Base-by-base conservation (phyloP, 2,888 invertebrate genomes). In the Apodemia mormo region DNA sequence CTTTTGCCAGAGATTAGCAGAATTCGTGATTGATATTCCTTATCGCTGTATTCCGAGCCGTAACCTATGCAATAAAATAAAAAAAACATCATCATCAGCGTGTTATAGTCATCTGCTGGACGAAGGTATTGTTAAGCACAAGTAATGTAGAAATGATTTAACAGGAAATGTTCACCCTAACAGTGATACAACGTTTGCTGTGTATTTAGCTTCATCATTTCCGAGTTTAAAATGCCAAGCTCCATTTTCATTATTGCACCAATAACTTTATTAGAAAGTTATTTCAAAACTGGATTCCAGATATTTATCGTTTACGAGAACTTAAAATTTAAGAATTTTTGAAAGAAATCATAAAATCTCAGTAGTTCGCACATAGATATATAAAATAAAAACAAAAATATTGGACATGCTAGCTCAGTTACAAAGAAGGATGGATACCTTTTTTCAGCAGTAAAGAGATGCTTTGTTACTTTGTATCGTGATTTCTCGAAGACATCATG, bases 31-130 rank as follows among this genome's bases (percentile, higher is more conserved):
- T 95, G 95, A 87, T 95, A 94, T 74, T 96, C 96, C 72, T 95
- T 89, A 73, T 96, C 96, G 79, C 96, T 96, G 84, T 95, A 94
- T 86, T 96, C 96, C 12, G 96, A 96, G 72, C 96, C 96, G 76
- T 96, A 96, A 69, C 96, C 96, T 94, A 73, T 7, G 33, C 61
- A 61, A 33, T 61, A 61, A 61, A 61, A 61, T 30, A 61, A 61
- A 58, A 74, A 76, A 33, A 14, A 30, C 30, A 29, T 61, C 61
- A 61, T 37, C 61, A 61, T 61, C 61, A 33, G 61, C 61, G 1
- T 14, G 61, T 61, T 61, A 37, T 37, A 61, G 61, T 64, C 61
- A 33, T 64, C 61, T 64, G 61, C 61, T 64, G 37, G 61, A 64
- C 61, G 8, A 64, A 64, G 61, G 61, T 64, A 33, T 64, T 14